A percentile compares a stretch with the other conserved stretches of the same genome.
These are phyloP conservation scores for Nomada goodeniana DNA, from an alignment of 2,888 invertebrate species.

Conservation along the genomic window DNA sequence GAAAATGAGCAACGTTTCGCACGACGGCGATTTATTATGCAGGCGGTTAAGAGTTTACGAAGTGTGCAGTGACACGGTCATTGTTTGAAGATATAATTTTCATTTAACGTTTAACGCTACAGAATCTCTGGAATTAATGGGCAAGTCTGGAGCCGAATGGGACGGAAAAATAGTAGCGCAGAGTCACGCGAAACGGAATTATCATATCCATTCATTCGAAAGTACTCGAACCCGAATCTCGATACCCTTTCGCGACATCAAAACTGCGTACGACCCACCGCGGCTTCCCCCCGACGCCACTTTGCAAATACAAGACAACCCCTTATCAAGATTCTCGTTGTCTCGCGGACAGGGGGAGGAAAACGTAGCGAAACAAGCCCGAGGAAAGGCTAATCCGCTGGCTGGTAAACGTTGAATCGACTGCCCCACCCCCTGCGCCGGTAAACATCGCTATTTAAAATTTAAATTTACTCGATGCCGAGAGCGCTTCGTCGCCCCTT, in stretches of 20 bases:
- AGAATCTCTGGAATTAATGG: conserved; percentile 22
- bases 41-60: too few species aligned
- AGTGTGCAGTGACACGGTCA: too few species aligned
- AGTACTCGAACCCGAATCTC: background rate
- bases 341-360: conserved; percentile 1
- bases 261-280: background rate
- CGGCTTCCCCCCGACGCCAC: conserved; percentile 20
- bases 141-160: conserved; percentile 15
- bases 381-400: conserved; percentile 71
- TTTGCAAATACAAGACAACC: conserved; percentile 13
- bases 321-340: conserved; percentile 39
- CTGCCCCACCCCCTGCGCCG: conserved; percentile 19
- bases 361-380: conserved; percentile 46
- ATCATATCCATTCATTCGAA: background rate
- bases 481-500: conserved; percentile 55
- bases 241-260: background rate
- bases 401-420: conserved; percentile 71
- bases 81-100: too few species aligned
- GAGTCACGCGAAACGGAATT: conserved; percentile 1
- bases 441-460: conserved; percentile 76
- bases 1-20: background rate
- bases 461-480: conserved; percentile 76
- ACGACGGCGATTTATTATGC: background rate
- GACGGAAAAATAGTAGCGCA: background rate
- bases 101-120: conserved; percentile 27